Conservation (phyloP, 2,113 vertebrate genomes). For the Accipiter virgatus region DNA sequence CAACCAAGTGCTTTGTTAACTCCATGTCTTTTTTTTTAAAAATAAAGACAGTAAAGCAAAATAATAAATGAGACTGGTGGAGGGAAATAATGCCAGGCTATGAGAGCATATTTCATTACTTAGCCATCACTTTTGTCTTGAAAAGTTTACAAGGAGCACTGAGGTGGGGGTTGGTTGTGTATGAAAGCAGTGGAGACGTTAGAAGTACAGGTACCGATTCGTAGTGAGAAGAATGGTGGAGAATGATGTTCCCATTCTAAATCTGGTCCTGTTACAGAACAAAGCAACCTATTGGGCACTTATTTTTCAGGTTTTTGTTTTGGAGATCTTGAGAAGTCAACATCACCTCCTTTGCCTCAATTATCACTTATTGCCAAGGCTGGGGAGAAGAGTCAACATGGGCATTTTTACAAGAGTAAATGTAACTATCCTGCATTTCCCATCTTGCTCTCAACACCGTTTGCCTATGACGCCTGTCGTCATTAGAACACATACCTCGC, state of each 20-base stretch:
- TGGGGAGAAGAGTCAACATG: neutral
- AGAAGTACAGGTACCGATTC: neutral
- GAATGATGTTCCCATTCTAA: neutral
- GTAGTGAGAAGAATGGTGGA: neutral
- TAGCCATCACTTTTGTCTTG: neutral
- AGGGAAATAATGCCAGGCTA: neutral
- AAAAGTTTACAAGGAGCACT: neutral
- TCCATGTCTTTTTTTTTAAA: neutral
- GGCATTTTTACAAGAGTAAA: neutral
- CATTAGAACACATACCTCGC: constrained; percentile 79
- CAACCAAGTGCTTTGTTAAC: neutral
- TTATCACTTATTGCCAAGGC: neutral
- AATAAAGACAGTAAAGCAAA: neutral
- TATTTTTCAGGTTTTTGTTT: neutral
- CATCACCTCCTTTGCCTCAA: neutral
- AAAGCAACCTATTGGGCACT: neutral
- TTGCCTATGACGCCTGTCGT: neutral
- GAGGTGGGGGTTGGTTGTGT: neutral
- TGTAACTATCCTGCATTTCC: neutral
- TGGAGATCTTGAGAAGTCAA: neutral
- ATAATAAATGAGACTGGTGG: neutral
- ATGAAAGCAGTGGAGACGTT: neutral
- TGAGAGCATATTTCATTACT: neutral
- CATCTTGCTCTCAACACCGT: neutral
- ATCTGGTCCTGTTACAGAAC: neutral